Conservation (phyloP, 2,888 invertebrate species). For the Perizoma affinitatum region DNA sequence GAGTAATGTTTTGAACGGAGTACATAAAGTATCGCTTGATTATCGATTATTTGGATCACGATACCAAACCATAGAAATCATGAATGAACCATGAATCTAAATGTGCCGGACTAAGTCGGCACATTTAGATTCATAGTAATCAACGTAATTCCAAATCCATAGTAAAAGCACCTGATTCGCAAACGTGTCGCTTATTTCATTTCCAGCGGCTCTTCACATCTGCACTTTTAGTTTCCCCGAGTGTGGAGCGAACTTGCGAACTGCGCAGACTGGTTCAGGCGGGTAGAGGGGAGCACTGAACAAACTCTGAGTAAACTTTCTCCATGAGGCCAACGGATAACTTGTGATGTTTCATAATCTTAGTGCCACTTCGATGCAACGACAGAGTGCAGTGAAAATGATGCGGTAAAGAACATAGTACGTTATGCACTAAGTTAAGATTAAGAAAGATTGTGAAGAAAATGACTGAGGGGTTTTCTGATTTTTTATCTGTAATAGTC, state of each 20-base stretch:
- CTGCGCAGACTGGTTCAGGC: constrained; percentile 57
- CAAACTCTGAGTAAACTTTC: constrained; percentile 65
- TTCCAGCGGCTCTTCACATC: constrained; percentile 50
- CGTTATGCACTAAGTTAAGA: too few relatives aligned
- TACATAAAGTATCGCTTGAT: neutral
- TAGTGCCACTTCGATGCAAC: constrained; percentile 47
- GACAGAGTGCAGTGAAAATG: constrained; percentile 21
- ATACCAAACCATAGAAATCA: too few relatives aligned
- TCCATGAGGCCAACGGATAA: constrained; percentile 60
- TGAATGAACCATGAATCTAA: too few relatives aligned
- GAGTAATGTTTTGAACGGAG: too few relatives aligned
- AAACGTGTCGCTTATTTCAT: constrained; percentile 23
- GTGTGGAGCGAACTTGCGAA: constrained; percentile 56
- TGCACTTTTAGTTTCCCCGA: constrained; percentile 49
- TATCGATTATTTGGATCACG: neutral
- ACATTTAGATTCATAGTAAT: neutral
- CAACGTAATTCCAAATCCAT: constrained; percentile 12
- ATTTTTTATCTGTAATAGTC: too few relatives aligned
- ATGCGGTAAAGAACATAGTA: constrained; percentile 9
- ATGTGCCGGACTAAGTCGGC: too few relatives aligned
- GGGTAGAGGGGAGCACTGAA: constrained; percentile 38
- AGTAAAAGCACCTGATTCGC: constrained; percentile 20
- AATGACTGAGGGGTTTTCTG: too few relatives aligned
- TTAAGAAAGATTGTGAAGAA: too few relatives aligned
- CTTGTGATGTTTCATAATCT: constrained; percentile 69